These are phyloP conservation scores for Nasonia giraulti DNA, from an alignment of 1,140 invertebrate species.

Conservation along the genomic window DNA sequence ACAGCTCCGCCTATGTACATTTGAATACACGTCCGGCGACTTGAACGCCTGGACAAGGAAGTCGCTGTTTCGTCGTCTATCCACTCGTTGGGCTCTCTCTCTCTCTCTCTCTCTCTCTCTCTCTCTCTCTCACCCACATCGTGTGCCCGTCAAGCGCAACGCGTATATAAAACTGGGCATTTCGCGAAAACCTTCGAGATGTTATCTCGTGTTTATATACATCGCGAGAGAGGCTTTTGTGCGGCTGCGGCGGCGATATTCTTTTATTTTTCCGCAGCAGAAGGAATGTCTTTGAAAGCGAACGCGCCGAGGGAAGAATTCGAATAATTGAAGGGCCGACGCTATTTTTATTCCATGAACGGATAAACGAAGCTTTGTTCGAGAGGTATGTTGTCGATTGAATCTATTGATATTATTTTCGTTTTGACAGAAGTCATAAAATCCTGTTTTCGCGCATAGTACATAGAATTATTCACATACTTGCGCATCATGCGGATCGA, in stretches of 20 bases:
- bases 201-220: not conserved
- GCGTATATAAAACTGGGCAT: not conserved
- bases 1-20: not conserved
- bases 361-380: no score
- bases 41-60: constrained; percentile 30
- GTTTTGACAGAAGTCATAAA: no score
- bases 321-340: constrained; percentile 20
- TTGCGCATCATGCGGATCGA: no score
- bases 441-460: no score
- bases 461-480: no score
- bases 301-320: constrained; percentile 14
- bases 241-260: not conserved
- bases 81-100: not conserved
- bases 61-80: not conserved
- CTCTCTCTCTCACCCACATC: not conserved
- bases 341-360: not conserved
- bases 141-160: not conserved
- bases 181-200: not conserved
- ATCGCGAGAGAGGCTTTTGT: not conserved
- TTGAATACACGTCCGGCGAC: not conserved
- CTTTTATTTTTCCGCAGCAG: not conserved
- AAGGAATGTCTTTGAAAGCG: constrained; percentile 36
- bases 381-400: no score
- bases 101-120: not conserved
- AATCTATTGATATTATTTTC: no score